These are phyloP conservation scores for Stomatorhinus ivindoensis DNA, from an alignment of 2,113 vertebrate species.

Conservation along the genomic window DNA sequence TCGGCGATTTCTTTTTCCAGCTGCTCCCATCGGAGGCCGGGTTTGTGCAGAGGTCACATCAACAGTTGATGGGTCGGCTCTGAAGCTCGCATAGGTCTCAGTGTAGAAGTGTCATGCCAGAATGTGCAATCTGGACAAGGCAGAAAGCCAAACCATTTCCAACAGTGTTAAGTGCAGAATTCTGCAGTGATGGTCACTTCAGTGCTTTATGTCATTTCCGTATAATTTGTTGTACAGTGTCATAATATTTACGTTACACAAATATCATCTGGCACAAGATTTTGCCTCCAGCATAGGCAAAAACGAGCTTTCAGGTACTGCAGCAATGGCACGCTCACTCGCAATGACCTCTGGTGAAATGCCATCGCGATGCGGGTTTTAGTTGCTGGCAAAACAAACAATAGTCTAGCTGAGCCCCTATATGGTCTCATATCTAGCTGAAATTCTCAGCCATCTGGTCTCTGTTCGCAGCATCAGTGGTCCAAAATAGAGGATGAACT, in stretches of 20 bases:
- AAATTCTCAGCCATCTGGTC: neutral
- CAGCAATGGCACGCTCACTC: neutral
- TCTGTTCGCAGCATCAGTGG: neutral
- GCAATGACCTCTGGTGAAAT: neutral
- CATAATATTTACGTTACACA: neutral
- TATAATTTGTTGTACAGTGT: neutral
- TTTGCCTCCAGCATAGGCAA: neutral
- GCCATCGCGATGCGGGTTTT: constrained; percentile 2
- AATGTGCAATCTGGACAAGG: constrained; percentile 11
- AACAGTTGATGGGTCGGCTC: neutral
- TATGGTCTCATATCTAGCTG: constrained; percentile 4
- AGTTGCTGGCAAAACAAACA: constrained; percentile 9
- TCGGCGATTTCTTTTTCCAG: neutral
- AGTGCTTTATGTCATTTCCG: neutral
- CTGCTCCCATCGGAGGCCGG: neutral
- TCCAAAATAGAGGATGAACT: constrained; percentile 7
- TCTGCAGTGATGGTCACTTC: neutral
- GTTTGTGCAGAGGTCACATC: neutral
- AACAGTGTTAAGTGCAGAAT: neutral
- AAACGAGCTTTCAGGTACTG: neutral
- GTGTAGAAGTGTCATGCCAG: neutral
- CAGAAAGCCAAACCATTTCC: neutral
- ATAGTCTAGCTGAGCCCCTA: constrained; percentile 7
- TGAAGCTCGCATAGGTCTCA: neutral
- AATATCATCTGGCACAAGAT: neutral